A percentile compares a stretch with the other conserved stretches of the same genome.
These are phyloP conservation scores for Pandemis corylana DNA, from an alignment of 2,888 invertebrate genomes.

Conservation along the genomic window DNA sequence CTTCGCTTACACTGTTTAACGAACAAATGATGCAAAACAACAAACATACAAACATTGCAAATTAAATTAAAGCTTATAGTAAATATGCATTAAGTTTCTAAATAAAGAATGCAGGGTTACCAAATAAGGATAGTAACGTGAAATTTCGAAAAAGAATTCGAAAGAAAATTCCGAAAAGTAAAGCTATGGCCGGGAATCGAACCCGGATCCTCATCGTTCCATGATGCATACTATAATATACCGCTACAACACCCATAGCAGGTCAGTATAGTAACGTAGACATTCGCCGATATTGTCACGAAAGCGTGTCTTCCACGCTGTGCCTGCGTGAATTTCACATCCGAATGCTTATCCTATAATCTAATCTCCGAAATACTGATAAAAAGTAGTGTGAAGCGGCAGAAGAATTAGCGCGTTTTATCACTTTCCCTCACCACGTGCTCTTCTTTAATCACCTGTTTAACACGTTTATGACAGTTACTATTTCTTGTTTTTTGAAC, in stretches of 20 bases:
- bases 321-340: not conserved
- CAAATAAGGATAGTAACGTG: not conserved
- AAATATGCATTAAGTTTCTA: not conserved
- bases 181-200: no score
- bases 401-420: constrained; percentile 6
- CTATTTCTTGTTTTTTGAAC: not conserved
- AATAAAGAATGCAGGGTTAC: not conserved
- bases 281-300: not conserved
- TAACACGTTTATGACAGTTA: not conserved
- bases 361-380: constrained; percentile 12
- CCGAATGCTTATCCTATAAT: constrained; percentile 15
- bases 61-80: no score
- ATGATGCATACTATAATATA: no score
- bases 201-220: no score
- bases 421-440: constrained; percentile 7
- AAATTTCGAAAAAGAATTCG: no score
- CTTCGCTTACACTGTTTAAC: no score
- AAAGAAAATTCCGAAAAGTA: no score
- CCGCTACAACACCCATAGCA: no score
- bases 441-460: not conserved
- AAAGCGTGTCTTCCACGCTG: constrained; percentile 10
- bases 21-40: no score
- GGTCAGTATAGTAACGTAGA: no score
- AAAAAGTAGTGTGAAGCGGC: not conserved
- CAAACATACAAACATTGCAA: no score